A percentile compares a stretch with the other conserved stretches of the same genome.
These are phyloP conservation scores for Sparidentex hasta DNA, from an alignment of 2,797 vertebrate genomes.

Conservation along the genomic window DNA sequence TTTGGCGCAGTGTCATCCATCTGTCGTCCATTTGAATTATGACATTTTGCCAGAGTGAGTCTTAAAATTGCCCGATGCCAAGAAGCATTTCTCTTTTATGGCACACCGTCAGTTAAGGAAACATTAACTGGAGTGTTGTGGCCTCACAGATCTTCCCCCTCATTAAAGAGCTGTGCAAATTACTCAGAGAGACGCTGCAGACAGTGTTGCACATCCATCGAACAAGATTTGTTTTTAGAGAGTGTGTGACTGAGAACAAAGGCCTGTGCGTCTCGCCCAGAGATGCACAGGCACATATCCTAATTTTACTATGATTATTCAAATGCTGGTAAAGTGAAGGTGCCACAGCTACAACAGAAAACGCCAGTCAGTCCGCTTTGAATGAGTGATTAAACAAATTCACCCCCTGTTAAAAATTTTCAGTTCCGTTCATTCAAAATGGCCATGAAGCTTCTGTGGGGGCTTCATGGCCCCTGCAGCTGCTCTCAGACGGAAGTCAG, in stretches of 20 bases:
- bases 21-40: constrained; percentile 5
- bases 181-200: not conserved
- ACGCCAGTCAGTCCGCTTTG: not conserved
- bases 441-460: constrained; percentile 2
- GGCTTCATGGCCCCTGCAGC: not conserved
- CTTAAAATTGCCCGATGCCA: constrained; percentile 2
- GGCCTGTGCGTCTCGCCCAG: constrained; percentile 12
- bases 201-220: not conserved
- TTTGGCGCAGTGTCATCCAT: constrained; percentile 19
- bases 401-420: constrained; percentile 11
- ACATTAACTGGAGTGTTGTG: constrained; percentile 4
- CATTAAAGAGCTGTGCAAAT: constrained; percentile 27
- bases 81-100: not conserved
- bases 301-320: constrained; percentile 4
- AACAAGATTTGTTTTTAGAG: not conserved
- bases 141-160: not conserved
- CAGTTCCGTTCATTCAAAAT: constrained; percentile 17
- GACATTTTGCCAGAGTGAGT: not conserved
- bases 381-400: not conserved
- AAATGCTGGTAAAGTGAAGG: not conserved
- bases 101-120: constrained; percentile 9
- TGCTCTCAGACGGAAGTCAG: not conserved
- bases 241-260: not conserved
- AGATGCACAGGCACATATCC: constrained; percentile 23
- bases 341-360: not conserved